Conservation (phyloP, 2,113 vertebrate genomes). For the Eptesicus fuscus region DNA sequence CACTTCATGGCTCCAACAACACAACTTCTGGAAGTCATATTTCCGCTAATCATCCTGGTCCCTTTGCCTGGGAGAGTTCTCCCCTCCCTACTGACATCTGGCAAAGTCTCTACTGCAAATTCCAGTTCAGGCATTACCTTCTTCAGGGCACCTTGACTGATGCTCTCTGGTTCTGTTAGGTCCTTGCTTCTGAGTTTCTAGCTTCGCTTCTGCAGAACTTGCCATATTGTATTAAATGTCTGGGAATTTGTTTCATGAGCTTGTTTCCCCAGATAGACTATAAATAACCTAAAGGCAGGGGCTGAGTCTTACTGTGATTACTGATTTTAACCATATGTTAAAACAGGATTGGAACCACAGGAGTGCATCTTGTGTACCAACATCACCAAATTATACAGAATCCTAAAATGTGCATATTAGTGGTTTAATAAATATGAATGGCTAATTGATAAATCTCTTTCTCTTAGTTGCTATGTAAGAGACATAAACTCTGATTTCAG, state of each 20-base stretch:
- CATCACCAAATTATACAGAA: not conserved
- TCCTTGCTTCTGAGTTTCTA: not conserved
- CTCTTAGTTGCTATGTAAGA: constrained; percentile 34
- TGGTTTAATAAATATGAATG: constrained; percentile 26
- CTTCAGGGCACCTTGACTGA: not conserved
- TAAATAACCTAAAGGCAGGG: not conserved
- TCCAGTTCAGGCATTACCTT: not conserved
- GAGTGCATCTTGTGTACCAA: not conserved
- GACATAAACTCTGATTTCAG: constrained; percentile 25
- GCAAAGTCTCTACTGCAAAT: not conserved
- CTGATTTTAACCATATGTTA: not conserved
- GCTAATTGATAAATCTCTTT: constrained; percentile 20
- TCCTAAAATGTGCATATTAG: not conserved
- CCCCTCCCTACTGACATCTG: not conserved
- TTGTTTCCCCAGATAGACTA: not conserved
- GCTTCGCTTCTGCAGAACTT: not conserved
- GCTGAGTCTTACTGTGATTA: not conserved
- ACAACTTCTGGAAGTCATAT: not conserved
- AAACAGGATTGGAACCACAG: not conserved
- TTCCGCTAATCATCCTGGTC: not conserved
- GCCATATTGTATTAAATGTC: not conserved
- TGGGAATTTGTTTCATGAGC: not conserved
- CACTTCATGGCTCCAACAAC: not conserved
- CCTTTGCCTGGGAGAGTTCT: not conserved
- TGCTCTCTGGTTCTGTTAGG: not conserved